phyloP scores from a whole-genome alignment of 2,888 invertebrate species.

The Agrilus biguttatus region DNA sequence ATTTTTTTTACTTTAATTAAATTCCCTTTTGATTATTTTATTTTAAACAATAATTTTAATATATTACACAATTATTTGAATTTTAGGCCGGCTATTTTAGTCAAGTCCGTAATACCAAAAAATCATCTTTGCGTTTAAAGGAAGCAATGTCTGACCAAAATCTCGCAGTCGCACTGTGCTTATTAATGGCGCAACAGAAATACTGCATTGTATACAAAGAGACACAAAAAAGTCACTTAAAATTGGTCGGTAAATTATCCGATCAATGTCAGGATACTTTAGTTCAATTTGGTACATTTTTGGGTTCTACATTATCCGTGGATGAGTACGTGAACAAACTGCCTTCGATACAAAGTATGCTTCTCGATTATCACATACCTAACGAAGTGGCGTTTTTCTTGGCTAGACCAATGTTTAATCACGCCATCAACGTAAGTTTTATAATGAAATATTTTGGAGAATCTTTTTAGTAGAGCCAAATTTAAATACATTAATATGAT shows the following conservation, averaged over 20 bases:
- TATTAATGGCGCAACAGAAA: slow-evolving; percentile 93
- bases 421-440: slow-evolving; percentile 58
- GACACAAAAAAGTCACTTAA: slow-evolving; percentile 66
- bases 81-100: slow-evolving; percentile 88
- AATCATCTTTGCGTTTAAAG: slow-evolving; percentile 85
- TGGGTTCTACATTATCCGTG: slow-evolving; percentile 82
- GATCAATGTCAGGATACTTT: slow-evolving; percentile 96
- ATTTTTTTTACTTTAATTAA: too few species aligned
- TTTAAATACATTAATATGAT: too few species aligned
- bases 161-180: slow-evolving; percentile 82
- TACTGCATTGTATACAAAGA: slow-evolving; percentile 85
- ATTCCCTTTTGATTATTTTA: too few species aligned
- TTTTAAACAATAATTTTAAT: too few species aligned
- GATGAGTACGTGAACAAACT: slow-evolving; percentile 86
- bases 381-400: slow-evolving; percentile 97
- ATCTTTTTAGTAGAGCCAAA: too few species aligned
- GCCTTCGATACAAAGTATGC: slow-evolving; percentile 76
- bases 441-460: too few species aligned
- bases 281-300: slow-evolving; percentile 93
- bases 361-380: slow-evolving; percentile 85
- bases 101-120: slow-evolving; percentile 91
- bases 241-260: slow-evolving; percentile 74
- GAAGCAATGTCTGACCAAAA: slow-evolving; percentile 91
- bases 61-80: too few species aligned
- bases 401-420: slow-evolving; percentile 80